Conservation (phyloP, 2,113 vertebrate species). For the Equus przewalskii region DNA sequence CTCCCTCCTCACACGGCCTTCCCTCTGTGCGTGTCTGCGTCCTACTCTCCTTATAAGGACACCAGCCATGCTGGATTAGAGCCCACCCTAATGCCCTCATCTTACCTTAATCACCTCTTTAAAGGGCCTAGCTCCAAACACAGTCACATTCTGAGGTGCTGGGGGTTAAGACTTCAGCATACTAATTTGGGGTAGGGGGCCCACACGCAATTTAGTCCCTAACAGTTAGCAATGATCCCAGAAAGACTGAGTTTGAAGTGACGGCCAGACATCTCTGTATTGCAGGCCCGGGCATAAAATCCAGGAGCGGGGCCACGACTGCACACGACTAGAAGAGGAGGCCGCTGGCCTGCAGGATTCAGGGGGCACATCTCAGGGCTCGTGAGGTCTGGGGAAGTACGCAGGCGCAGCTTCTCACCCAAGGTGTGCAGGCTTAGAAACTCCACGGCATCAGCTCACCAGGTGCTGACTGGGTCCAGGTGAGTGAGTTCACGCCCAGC, state of each 20-base stretch:
- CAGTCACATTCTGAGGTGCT: background rate
- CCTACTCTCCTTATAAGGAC: background rate
- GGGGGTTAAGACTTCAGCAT: background rate
- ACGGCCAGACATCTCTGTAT: background rate
- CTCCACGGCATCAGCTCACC: accelerated
- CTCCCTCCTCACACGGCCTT: background rate
- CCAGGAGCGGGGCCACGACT: background rate
- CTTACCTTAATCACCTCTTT: background rate
- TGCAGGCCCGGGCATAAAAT: background rate
- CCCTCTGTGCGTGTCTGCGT: background rate
- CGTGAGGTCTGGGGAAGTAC: too few species aligned
- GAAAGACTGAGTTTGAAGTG: background rate
- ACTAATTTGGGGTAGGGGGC: background rate
- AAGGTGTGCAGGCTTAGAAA: background rate
- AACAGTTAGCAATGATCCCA: background rate
- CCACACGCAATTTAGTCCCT: too few species aligned
- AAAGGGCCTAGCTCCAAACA: background rate
- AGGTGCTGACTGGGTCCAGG: background rate
- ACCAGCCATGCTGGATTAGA: background rate
- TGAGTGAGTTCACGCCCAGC: background rate
- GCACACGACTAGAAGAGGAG: too few species aligned
- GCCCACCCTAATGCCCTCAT: background rate
- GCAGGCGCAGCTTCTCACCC: background rate
- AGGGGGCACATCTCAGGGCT: too few species aligned
- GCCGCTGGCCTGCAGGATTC: background rate